Conservation (phyloP, 2,113 vertebrate species). For the Trematocara nigrifrons region DNA sequence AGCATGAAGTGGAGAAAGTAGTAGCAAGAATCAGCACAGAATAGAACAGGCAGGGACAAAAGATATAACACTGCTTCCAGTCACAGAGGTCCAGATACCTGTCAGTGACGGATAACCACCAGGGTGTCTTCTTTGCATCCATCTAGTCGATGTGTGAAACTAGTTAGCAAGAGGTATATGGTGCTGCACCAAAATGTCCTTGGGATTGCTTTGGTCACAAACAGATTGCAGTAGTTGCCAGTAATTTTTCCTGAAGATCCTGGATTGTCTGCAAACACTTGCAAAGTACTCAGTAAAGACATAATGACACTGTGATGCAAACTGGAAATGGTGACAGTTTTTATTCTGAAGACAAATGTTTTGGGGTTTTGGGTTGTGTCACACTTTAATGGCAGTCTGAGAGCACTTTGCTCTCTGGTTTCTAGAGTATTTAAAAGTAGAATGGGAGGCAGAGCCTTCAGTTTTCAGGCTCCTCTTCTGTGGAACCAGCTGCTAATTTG, state of each 20-base stretch:
- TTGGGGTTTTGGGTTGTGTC: neutral
- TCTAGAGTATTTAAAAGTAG: neutral
- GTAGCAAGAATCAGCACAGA: neutral
- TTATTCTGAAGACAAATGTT: neutral
- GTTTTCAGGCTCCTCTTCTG: neutral
- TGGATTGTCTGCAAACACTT: neutral
- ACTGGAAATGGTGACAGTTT: neutral
- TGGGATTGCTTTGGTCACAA: neutral
- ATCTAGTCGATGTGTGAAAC: neutral
- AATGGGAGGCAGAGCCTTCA: neutral
- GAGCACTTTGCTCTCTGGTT: neutral
- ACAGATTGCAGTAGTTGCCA: neutral
- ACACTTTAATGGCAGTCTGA: neutral
- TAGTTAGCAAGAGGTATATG: neutral
- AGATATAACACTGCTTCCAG: neutral
- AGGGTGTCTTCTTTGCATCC: neutral
- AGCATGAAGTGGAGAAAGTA: neutral
- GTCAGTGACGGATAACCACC: neutral
- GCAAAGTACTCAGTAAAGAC: neutral
- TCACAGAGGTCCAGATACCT: neutral
- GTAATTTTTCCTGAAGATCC: fast-evolving
- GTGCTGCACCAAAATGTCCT: neutral
- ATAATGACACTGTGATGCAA: neutral
- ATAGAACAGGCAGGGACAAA: neutral
- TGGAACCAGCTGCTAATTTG: neutral